These are phyloP conservation scores for Exocentrus adspersus DNA, from an alignment of 2,888 invertebrate genomes.

Conservation along the genomic window DNA sequence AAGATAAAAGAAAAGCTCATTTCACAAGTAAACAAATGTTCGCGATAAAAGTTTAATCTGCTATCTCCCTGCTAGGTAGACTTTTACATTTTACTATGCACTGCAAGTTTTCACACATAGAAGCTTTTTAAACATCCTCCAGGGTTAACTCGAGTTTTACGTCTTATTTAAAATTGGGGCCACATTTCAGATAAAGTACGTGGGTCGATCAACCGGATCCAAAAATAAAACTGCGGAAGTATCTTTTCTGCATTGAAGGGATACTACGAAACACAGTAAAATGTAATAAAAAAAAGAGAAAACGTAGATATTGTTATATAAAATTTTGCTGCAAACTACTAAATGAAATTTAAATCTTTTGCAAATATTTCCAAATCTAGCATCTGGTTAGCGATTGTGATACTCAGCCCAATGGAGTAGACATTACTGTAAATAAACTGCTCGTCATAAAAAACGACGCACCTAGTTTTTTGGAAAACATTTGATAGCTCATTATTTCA, in stretches of 20 bases:
- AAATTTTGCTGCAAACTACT: too few relatives aligned
- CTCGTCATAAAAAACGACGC: too few relatives aligned
- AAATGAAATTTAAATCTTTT: too few relatives aligned
- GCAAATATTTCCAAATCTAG: too few relatives aligned
- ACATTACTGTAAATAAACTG: too few relatives aligned
- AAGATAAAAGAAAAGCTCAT: background rate
- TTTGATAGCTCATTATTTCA: too few relatives aligned
- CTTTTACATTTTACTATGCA: background rate
- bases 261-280: background rate
- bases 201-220: background rate
- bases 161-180: background rate
- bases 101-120: background rate
- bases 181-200: conserved; percentile 1
- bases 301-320: too few relatives aligned
- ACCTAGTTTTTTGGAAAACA: too few relatives aligned
- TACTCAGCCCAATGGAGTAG: too few relatives aligned
- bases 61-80: background rate
- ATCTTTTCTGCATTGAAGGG: background rate
- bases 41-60: conserved; percentile 1
- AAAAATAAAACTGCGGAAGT: background rate
- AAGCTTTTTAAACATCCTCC: conserved; percentile 1
- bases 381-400: too few relatives aligned
- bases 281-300: too few relatives aligned
- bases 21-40: background rate
- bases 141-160: background rate